A percentile compares a stretch with the other conserved stretches of the same genome.
These are phyloP conservation scores for Cassiopea xamachana DNA, from an alignment of 30 jellyfish, hydroid and myxozoan genomes.

Conservation along the genomic window DNA sequence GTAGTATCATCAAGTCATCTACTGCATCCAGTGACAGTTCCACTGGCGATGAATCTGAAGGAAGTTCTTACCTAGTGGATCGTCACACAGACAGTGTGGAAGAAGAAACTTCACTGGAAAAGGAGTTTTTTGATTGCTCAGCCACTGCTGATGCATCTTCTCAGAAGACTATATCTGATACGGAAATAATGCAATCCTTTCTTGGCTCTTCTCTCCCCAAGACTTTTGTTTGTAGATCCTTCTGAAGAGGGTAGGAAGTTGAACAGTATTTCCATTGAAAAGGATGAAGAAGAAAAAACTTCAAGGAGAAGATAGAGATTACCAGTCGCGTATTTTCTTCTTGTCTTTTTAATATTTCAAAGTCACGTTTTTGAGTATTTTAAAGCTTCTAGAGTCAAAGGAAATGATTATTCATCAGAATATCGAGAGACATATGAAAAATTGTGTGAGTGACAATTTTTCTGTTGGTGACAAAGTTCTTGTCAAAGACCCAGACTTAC, in stretches of 20 bases:
- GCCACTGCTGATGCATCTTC: too few species aligned
- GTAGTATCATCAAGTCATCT: not conserved
- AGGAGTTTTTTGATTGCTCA: too few species aligned
- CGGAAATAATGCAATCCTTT: too few species aligned
- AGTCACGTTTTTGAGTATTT: not conserved
- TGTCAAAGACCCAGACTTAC: not conserved
- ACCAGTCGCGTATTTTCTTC: too few species aligned
- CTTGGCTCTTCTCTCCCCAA: not conserved
- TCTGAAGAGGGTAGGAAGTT: not conserved
- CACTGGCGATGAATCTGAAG: not conserved
- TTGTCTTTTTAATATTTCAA: not conserved
- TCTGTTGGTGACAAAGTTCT: conserved; percentile 3
- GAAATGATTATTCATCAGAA: not conserved
- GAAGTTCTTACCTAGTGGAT: not conserved
- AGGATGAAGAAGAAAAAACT: not conserved
- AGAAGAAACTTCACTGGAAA: not conserved
- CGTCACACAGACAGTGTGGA: not conserved
- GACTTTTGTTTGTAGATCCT: not conserved
- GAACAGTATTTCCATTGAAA: not conserved
- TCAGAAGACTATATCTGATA: too few species aligned
- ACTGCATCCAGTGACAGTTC: not conserved
- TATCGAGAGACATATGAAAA: not conserved
- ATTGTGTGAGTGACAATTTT: not conserved
- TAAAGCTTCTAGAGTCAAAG: not conserved
- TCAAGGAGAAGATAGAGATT: not conserved